These are phyloP conservation scores for Fistularia commersonii DNA, from an alignment of 2,797 vertebrate genomes.

Conservation along the genomic window DNA sequence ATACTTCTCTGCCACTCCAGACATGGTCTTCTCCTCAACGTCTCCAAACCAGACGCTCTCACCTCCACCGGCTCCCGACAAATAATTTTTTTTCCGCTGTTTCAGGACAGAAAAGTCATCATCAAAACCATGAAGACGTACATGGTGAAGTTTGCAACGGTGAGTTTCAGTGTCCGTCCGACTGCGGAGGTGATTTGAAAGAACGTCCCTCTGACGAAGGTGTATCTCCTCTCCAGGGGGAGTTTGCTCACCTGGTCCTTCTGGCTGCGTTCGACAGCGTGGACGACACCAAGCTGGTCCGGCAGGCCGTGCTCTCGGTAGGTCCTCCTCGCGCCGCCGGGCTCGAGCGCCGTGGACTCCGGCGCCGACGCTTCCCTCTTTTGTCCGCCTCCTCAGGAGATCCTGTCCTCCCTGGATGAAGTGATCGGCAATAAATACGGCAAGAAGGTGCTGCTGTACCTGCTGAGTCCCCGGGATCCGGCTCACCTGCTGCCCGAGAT, in stretches of 20 bases:
- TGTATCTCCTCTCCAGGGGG: conserved; percentile 75
- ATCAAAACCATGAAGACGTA: conserved; percentile 97
- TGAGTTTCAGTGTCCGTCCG: conserved; percentile 58
- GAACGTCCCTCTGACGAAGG: not conserved
- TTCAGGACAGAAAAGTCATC: conserved; percentile 93
- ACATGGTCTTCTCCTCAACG: too few relatives aligned
- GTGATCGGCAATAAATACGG: conserved; percentile 89
- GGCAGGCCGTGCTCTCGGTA: conserved; percentile 89
- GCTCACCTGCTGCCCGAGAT: conserved; percentile 90
- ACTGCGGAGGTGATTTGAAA: not conserved
- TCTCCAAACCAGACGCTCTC: too few relatives aligned
- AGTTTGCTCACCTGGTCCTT: conserved; percentile 90
- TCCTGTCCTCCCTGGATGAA: conserved; percentile 77
- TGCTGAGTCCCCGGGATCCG: conserved; percentile 87
- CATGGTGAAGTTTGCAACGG: conserved; percentile 89
- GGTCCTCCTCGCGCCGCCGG: conserved; percentile 50
- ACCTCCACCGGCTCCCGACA: too few relatives aligned
- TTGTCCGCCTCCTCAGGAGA: conserved; percentile 75
- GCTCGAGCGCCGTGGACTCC: too few relatives aligned
- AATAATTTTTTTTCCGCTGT: not conserved
- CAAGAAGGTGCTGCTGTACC: conserved; percentile 88
- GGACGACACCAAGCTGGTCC: conserved; percentile 96
- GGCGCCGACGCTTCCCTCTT: not conserved
- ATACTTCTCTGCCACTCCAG: too few relatives aligned
- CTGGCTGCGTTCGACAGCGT: conserved; percentile 92